Percentiles rank a stretch among this genome's conserved stretches.
These are phyloP conservation scores for Ennomos quercinarius DNA, from an alignment of 2,888 invertebrate species.

Conservation along the genomic window DNA sequence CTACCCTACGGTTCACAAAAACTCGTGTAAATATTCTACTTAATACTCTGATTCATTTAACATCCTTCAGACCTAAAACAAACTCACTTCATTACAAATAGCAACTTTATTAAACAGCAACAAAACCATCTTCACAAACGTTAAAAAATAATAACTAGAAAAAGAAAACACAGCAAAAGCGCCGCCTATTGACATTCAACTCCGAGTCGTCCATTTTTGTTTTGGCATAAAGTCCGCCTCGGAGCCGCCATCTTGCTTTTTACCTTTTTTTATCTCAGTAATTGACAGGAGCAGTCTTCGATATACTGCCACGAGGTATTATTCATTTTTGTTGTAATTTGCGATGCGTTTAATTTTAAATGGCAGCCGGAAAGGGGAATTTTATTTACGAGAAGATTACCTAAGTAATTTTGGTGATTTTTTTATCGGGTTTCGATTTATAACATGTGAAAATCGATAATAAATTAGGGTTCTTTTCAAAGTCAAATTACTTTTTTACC, in stretches of 20 bases:
- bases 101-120: background rate
- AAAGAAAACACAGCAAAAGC: constrained; percentile 19
- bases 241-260: constrained; percentile 27
- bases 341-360: constrained; percentile 31
- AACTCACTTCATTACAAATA: background rate
- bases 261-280: constrained; percentile 18
- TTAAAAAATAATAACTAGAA: constrained; percentile 3
- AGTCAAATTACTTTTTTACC: no score
- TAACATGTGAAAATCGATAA: background rate
- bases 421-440: constrained; percentile 1
- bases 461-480: no score
- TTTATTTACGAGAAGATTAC: constrained; percentile 18
- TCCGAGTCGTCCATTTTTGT: constrained; percentile 20
- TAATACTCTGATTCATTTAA: no score
- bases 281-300: constrained; percentile 29
- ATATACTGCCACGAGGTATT: constrained; percentile 17
- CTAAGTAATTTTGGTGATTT: background rate
- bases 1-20: no score
- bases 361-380: constrained; percentile 21
- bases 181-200: constrained; percentile 23
- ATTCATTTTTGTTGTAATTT: constrained; percentile 30
- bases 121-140: constrained; percentile 3
- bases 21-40: no score
- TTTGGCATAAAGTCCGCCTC: constrained; percentile 20
- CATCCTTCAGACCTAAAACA: no score